These are phyloP conservation scores for Eristalis pertinax DNA, from an alignment of 2,888 invertebrate genomes.

Conservation along the genomic window DNA sequence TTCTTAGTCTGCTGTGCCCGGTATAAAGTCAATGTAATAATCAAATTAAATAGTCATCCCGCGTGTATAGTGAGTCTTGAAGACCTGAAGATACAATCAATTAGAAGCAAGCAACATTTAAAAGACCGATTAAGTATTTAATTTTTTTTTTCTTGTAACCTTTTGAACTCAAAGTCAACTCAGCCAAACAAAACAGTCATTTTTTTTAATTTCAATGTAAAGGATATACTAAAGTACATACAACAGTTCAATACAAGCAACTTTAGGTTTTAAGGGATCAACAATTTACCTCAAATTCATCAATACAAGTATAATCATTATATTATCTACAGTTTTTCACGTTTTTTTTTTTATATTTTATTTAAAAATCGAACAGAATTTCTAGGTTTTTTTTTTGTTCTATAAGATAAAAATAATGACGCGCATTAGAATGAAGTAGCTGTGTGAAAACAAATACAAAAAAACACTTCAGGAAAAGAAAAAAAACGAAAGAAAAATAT, in stretches of 20 bases:
- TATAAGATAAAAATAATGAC: no score
- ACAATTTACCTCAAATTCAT: conserved; percentile 78
- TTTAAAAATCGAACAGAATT: conserved; percentile 31
- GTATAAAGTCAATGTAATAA: not conserved
- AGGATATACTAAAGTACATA: conserved; percentile 10
- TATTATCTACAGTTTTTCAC: conserved; percentile 2
- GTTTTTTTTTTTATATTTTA: conserved; percentile 17
- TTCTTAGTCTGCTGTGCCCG: not conserved
- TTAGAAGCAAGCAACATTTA: conserved; percentile 6
- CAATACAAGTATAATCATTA: conserved; percentile 47
- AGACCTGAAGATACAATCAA: conserved; percentile 15
- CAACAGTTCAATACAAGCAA: conserved; percentile 27
- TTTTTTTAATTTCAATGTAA: conserved; percentile 29
- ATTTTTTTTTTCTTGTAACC: conserved; percentile 24
- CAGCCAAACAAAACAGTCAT: conserved; percentile 70
- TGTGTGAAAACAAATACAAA: conserved; percentile 68
- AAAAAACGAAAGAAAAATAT: not conserved
- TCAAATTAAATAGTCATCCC: conserved; percentile 43
- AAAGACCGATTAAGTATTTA: conserved; percentile 65
- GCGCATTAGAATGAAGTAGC: conserved; percentile 15
- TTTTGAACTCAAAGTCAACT: conserved; percentile 56
- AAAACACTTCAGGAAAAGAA: conserved; percentile 55
- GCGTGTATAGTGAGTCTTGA: not conserved
- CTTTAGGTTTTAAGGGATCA: conserved; percentile 74
- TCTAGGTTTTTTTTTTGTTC: conserved; percentile 5